phyloP scores from a whole-genome alignment of 2,797 vertebrate genomes.

The Gallinago solitaria region DNA sequence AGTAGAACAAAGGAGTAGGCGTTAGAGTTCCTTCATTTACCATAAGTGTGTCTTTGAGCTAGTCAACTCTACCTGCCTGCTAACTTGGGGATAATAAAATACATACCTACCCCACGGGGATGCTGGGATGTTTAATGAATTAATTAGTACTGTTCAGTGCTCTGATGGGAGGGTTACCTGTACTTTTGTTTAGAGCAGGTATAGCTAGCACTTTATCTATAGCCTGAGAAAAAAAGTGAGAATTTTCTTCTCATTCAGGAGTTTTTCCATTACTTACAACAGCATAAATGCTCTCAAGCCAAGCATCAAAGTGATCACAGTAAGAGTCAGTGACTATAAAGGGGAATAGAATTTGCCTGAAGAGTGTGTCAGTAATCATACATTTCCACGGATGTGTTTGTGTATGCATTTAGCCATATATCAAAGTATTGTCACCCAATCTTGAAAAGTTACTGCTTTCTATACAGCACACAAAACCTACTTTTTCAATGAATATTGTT shows the following conservation, averaged over 20 bases:
- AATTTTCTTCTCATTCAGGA: not conserved
- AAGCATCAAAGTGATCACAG: not conserved
- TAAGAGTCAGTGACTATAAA: not conserved
- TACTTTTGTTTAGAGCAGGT: not conserved
- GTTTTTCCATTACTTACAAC: conserved; percentile 1
- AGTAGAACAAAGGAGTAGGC: conserved; percentile 29
- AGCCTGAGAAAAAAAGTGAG: not conserved
- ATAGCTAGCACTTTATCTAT: not conserved
- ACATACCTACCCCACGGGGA: conserved; percentile 64
- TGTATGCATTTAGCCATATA: not conserved
- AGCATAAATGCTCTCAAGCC: conserved; percentile 3
- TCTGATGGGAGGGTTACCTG: conserved; percentile 23
- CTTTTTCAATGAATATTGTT: not conserved
- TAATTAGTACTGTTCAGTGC: conserved; percentile 16
- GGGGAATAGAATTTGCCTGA: not conserved
- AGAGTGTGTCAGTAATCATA: not conserved
- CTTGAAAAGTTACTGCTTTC: not conserved
- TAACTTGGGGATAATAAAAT: conserved; percentile 77
- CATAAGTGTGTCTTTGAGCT: conserved; percentile 65
- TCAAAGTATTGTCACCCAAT: not conserved
- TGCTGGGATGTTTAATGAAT: conserved; percentile 74
- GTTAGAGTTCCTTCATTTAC: conserved; percentile 31
- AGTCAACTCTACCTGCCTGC: conserved; percentile 70
- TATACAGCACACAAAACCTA: not conserved
- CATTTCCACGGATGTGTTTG: not conserved